These are phyloP conservation scores for Pseudopleuronectes americanus DNA, from an alignment of 2,797 vertebrate genomes.

Conservation along the genomic window DNA sequence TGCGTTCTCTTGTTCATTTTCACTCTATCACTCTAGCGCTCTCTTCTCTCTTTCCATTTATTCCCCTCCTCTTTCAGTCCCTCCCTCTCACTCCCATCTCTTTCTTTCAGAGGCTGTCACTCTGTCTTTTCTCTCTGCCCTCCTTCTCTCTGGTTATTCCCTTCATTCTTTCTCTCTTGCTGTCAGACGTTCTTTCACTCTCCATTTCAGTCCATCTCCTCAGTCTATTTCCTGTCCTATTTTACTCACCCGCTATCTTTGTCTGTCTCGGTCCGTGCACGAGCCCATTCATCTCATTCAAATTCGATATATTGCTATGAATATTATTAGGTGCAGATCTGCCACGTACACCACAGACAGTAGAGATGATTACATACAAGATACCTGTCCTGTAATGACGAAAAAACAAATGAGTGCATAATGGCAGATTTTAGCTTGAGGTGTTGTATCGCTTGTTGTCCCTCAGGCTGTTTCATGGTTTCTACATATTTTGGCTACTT, in stretches of 20 bases:
- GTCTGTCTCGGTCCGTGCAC: constrained; percentile 16
- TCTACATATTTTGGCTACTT: constrained; percentile 18
- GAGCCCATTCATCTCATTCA: constrained; percentile 21
- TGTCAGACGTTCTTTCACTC: constrained; percentile 60
- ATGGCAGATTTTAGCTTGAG: constrained; percentile 16
- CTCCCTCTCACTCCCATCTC: constrained; percentile 53
- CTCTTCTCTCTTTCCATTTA: constrained; percentile 60
- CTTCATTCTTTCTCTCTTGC: constrained; percentile 39
- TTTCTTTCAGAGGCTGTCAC: constrained; percentile 54
- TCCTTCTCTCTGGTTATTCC: constrained; percentile 42
- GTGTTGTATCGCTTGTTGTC: constrained; percentile 10
- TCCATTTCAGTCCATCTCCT: constrained; percentile 48
- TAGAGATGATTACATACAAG: neutral
- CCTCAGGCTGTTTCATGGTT: constrained; percentile 26
- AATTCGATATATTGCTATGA: constrained; percentile 28
- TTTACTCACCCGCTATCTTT: constrained; percentile 47
- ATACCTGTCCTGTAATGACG: too few species aligned
- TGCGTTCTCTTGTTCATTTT: constrained; percentile 62
- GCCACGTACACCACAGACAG: neutral
- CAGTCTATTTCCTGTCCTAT: constrained; percentile 47
- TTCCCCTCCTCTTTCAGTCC: constrained; percentile 54
- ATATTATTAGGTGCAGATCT: constrained; percentile 5
- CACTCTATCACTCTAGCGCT: constrained; percentile 48
- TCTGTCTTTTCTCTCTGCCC: constrained; percentile 33
- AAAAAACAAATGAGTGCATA: neutral